These are phyloP conservation scores for Meles meles DNA, from an alignment of 2,113 vertebrate genomes.

Conservation along the genomic window DNA sequence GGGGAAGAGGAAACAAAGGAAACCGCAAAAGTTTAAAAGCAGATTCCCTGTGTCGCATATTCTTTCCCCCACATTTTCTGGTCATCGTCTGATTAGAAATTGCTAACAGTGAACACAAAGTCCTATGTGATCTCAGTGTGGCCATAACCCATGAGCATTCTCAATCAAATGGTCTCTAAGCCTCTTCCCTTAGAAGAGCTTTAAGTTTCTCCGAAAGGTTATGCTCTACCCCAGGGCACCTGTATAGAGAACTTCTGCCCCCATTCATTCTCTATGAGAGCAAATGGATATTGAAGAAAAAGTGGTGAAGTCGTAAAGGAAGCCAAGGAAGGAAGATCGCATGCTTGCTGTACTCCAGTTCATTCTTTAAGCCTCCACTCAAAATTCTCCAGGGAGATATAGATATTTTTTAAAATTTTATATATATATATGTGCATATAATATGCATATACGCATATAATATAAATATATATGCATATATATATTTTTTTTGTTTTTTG, in stretches of 20 bases:
- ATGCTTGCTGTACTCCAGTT: accelerated
- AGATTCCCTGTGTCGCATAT: background rate
- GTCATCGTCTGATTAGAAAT: background rate
- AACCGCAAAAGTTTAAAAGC: background rate
- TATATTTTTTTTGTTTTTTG: background rate
- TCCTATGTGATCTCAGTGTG: background rate
- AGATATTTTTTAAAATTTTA: too few species aligned
- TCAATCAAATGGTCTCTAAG: background rate
- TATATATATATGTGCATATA: too few species aligned
- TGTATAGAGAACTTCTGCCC: background rate
- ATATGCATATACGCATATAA: too few species aligned
- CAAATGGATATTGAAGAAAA: background rate
- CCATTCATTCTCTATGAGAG: background rate
- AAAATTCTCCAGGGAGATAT: background rate
- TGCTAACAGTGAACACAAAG: background rate
- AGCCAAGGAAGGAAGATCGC: background rate
- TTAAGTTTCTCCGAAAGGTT: background rate
- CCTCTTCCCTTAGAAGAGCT: background rate
- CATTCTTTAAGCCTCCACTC: background rate
- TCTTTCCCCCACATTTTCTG: background rate
- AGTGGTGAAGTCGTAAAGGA: background rate
- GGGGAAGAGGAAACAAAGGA: background rate
- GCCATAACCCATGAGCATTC: background rate
- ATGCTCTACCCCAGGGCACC: background rate
- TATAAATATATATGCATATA: too few species aligned